phyloP scores from a whole-genome alignment of 2,888 invertebrate species.

The Orthosia incerta region DNA sequence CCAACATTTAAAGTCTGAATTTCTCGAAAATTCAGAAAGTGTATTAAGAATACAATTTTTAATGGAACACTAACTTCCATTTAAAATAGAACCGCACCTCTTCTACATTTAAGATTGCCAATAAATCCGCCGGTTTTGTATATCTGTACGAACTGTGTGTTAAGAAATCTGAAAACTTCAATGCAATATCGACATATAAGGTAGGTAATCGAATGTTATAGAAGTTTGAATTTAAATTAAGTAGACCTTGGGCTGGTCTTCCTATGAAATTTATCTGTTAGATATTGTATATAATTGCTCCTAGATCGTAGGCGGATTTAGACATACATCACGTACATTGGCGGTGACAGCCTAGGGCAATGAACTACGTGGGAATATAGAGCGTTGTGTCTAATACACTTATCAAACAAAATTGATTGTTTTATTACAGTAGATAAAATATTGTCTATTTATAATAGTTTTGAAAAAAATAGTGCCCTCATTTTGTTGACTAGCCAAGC shows the following conservation, averaged over 20 bases:
- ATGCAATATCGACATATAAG: neutral
- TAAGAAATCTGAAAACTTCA: neutral
- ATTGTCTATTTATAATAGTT: neutral
- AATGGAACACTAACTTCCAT: neutral
- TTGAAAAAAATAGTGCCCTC: too few species aligned
- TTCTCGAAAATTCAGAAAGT: neutral
- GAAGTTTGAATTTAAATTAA: neutral
- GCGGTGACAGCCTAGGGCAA: neutral
- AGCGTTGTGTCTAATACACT: neutral
- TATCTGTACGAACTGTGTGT: neutral
- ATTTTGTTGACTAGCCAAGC: neutral
- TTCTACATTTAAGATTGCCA: neutral
- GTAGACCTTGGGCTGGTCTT: neutral
- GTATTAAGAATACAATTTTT: slow-evolving; percentile 1
- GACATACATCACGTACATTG: too few species aligned
- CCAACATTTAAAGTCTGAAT: neutral
- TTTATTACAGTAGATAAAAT: neutral
- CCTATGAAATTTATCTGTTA: neutral
- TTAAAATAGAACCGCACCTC: neutral
- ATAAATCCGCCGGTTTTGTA: neutral
- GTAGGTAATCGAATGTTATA: neutral
- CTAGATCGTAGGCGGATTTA: neutral
- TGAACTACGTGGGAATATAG: neutral
- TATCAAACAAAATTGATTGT: neutral
- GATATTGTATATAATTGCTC: neutral